A percentile compares a stretch with the other conserved stretches of the same genome.
Evolutionary conservation across 2,888 invertebrate species (phyloP).

Genomic region (Cephus sareptanus): DNA sequence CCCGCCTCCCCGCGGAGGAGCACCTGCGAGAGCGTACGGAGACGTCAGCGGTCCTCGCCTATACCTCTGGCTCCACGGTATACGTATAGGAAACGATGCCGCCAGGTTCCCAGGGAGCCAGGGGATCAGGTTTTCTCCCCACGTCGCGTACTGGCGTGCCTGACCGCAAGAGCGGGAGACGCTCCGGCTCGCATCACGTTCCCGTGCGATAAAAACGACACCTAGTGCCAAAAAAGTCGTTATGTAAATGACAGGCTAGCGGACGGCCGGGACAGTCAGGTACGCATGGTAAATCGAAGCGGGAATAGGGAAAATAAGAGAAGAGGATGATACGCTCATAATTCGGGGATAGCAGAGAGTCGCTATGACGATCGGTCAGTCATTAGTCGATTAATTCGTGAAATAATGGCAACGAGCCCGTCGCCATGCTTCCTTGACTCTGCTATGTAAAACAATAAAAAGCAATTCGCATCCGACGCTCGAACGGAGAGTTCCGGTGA

Average conservation of each 20-base stretch:
- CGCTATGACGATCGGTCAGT: not conserved
- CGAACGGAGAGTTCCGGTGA: not conserved
- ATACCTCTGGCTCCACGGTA: not conserved
- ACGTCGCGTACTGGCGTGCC: conserved; percentile 39
- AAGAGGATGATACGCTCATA: not conserved
- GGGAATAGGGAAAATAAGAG: conserved; percentile 34
- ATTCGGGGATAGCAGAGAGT: not conserved
- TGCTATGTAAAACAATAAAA: not conserved
- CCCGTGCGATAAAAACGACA: conserved; percentile 46
- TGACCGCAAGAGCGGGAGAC: conserved; percentile 17
- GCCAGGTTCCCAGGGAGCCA: conserved; percentile 39
- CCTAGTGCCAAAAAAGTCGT: conserved; percentile 56
- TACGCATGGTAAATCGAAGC: conserved; percentile 37
- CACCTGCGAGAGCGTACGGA: conserved; percentile 5
- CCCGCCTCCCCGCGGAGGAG: not conserved
- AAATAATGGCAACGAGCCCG: not conserved
- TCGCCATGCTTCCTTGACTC: not conserved
- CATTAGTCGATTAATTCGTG: not conserved
- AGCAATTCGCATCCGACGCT: not conserved
- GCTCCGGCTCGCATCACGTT: conserved; percentile 33
- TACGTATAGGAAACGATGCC: conserved; percentile 20
- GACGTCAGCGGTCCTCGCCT: not conserved
- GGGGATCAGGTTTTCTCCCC: conserved; percentile 47
- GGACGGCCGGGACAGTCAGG: conserved; percentile 35
- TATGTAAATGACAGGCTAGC: conserved; percentile 54